Percentiles rank a stretch among this genome's conserved stretches.
Conservation (phyloP, 2,113 vertebrate genomes). For the Romanogobio albipinnatus region DNA sequence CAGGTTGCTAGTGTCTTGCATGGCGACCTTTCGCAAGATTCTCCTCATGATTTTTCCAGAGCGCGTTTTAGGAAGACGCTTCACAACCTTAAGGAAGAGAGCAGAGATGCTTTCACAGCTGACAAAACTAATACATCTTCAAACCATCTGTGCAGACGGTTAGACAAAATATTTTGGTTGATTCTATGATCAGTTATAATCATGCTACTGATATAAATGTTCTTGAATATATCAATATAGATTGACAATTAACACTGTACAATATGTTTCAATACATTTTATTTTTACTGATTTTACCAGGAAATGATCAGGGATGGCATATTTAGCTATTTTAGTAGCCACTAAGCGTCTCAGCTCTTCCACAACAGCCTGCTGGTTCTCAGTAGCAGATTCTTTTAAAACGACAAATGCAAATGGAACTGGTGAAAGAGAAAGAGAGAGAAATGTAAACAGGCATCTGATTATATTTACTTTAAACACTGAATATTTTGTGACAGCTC, state of each 20-base stretch:
- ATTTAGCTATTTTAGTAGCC: conserved; percentile 87
- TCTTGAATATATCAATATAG: not conserved
- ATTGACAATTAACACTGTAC: not conserved
- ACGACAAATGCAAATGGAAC: conserved; percentile 91
- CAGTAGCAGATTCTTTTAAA: conserved; percentile 74
- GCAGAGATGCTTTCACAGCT: conserved; percentile 17
- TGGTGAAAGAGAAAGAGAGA: conserved; percentile 60
- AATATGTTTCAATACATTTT: not conserved
- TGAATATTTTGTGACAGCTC: not conserved
- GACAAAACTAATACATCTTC: not conserved
- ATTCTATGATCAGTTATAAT: not conserved
- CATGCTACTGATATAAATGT: not conserved
- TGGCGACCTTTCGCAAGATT: conserved; percentile 83
- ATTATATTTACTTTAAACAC: not conserved
- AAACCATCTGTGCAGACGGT: not conserved
- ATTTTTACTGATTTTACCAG: conserved; percentile 83
- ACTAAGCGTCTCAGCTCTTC: conserved; percentile 81
- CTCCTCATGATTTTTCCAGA: conserved; percentile 94
- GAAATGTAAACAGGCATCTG: not conserved
- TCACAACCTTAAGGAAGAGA: conserved; percentile 80
- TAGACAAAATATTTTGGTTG: no score
- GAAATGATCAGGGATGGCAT: conserved; percentile 89
- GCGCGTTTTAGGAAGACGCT: conserved; percentile 90
- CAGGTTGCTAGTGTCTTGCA: conserved; percentile 68
- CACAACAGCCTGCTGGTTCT: conserved; percentile 63